Base-by-base conservation (phyloP, 2,113 vertebrate species). In the Crotalus tigris region DNA sequence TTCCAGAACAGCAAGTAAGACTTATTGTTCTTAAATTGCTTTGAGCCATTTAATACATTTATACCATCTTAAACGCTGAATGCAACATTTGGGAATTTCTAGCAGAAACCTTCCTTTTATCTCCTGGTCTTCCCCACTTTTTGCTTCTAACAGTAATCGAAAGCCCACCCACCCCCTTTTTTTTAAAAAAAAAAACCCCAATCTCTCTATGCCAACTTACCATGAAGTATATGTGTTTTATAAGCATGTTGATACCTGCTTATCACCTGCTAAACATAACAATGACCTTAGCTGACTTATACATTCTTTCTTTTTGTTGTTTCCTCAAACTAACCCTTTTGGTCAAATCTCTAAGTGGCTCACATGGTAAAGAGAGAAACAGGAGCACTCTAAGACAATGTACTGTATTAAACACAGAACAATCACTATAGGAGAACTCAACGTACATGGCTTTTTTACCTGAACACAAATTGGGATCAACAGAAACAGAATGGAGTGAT, bases 21-120 rank as follows among this genome's bases (percentile, higher is more conserved):
- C 21, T 92, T 64, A 13, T 59, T 17, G 46, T 3, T 17, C 0
- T 88, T 87, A 88, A 92, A 69, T 86, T 4, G 58, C 57, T 92
- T 88, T 92, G 58, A 88, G 85, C 85, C 58, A 88, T 87, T 88
- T 51, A 88, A 88, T 10, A 64, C 33, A 53, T 92, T 88, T 88
- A 29, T 69, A 92, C 91, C 91, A 53, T 69, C 46, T 87, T 51
- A 21, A 12, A 46, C 33, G 55, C 59, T 44, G 26, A n/a, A 88
- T 44, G 46, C 58, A 53, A 6, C 85, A 44, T 92, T 92, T 29
- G 58, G 91, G 58, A 61, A 88, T 88, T 88, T 53, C 21, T 17
- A 53, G 85, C 49, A 64, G 23, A 92, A 5, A 87, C 1, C 49
- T 88, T 61, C 46, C 46, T 88, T 92, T 92, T 53, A 92, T 88